Evolutionary conservation across 2,113 vertebrate species (phyloP).

Genomic region (Toxostoma redivivum): DNA sequence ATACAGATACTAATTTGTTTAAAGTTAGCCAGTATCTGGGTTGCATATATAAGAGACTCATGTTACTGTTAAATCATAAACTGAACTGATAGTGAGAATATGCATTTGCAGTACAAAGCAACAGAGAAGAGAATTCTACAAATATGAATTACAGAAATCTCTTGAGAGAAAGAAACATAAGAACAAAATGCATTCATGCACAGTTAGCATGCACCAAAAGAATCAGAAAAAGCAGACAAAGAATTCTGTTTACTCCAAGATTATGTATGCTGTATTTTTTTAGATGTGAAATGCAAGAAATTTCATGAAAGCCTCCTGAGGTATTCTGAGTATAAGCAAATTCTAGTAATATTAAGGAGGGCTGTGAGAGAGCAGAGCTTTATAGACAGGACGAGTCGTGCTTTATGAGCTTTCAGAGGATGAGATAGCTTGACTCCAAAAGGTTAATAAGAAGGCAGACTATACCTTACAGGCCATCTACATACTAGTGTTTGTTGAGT

Average conservation of each 20-base stretch:
- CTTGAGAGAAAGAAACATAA: background rate
- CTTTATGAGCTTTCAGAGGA: background rate
- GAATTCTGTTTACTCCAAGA: background rate
- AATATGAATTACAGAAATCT: constrained; percentile 1
- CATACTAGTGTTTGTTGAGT: background rate
- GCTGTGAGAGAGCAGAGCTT: background rate
- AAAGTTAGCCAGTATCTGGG: background rate
- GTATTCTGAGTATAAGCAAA: background rate
- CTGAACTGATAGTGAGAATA: background rate
- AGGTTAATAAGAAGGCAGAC: background rate
- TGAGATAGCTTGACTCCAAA: background rate
- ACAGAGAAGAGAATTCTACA: background rate
- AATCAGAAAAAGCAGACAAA: background rate
- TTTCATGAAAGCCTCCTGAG: background rate
- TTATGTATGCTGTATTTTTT: background rate
- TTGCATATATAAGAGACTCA: background rate
- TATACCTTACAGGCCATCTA: background rate
- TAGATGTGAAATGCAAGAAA: background rate
- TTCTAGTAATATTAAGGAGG: background rate
- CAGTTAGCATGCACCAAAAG: background rate
- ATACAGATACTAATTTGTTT: background rate
- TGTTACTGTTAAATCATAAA: background rate
- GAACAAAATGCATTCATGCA: background rate
- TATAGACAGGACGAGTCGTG: background rate
- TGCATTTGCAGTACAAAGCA: background rate